Evolutionary conservation across 2,888 invertebrate species (phyloP).

Genomic region (Megalurothrips usitatus): DNA sequence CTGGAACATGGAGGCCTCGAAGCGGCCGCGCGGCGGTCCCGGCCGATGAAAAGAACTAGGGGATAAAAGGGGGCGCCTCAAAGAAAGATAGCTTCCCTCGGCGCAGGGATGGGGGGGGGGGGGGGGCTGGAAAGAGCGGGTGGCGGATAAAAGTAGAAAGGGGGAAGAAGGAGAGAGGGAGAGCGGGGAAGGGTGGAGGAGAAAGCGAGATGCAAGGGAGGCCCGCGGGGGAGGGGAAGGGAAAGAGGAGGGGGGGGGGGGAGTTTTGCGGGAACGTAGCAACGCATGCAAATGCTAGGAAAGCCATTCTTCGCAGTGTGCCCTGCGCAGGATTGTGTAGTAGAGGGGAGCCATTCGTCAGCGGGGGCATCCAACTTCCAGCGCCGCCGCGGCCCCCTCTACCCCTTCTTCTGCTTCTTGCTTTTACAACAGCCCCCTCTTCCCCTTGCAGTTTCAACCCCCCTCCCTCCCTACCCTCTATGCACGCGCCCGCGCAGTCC

Average conservation of each 20-base stretch:
- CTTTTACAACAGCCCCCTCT: neutral
- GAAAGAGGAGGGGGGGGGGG: neutral
- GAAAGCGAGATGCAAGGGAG: too few species aligned
- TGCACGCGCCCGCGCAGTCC: too few species aligned
- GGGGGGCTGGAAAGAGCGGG: too few species aligned
- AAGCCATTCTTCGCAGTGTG: slow-evolving; percentile 2
- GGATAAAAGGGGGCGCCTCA: neutral
- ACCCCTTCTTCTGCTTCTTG: neutral
- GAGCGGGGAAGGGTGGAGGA: neutral
- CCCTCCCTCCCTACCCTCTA: too few species aligned
- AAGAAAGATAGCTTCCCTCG: too few species aligned
- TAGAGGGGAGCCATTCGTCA: slow-evolving; percentile 2
- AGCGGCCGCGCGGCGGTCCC: neutral
- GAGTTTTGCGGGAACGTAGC: neutral
- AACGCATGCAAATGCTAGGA: slow-evolving; percentile 2
- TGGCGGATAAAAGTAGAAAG: too few species aligned
- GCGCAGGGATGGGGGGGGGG: too few species aligned
- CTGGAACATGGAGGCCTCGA: too few species aligned
- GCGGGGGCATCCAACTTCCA: neutral
- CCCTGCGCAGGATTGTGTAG: slow-evolving; percentile 11
- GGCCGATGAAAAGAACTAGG: neutral
- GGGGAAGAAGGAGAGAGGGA: neutral
- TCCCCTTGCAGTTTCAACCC: neutral
- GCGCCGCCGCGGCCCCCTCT: neutral
- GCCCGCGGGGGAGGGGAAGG: neutral